Conservation (phyloP, 2,797 vertebrate genomes). For the Stomatorhinus walkeri region DNA sequence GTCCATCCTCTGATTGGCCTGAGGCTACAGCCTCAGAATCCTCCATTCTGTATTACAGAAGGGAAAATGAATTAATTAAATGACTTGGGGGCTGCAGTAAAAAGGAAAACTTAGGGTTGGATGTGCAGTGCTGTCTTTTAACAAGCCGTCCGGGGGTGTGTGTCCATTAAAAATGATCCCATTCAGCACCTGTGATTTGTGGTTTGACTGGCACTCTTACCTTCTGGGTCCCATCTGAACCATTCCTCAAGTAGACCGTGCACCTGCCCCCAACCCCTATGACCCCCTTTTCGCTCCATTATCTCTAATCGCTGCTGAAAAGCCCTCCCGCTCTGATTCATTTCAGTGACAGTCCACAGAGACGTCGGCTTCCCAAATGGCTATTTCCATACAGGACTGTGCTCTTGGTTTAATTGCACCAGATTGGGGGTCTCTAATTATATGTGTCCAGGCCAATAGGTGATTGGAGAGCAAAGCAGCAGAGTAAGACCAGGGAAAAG, state of each 20-base stretch:
- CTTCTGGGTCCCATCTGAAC: slow-evolving; percentile 50
- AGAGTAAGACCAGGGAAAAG: background rate
- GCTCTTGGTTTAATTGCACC: slow-evolving; percentile 56
- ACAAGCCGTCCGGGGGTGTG: slow-evolving; percentile 39
- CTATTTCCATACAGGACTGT: slow-evolving; percentile 43
- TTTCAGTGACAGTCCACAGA: slow-evolving; percentile 48
- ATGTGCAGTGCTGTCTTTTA: slow-evolving; percentile 31
- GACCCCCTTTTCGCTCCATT: slow-evolving; percentile 45
- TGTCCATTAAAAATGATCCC: slow-evolving; percentile 43
- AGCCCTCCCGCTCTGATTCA: slow-evolving; percentile 39
- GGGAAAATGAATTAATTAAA: slow-evolving; percentile 47
- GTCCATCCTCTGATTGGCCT: background rate
- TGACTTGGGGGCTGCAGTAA: slow-evolving; percentile 27
- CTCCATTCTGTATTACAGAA: slow-evolving; percentile 44
- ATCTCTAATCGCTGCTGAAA: slow-evolving; percentile 65
- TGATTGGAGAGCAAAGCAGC: background rate
- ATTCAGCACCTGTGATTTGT: slow-evolving; percentile 20
- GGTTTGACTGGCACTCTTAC: slow-evolving; percentile 45
- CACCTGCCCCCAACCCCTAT: slow-evolving; percentile 58
- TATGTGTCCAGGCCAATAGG: slow-evolving; percentile 23
- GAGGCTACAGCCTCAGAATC: slow-evolving; percentile 34
- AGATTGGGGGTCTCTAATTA: slow-evolving; percentile 48
- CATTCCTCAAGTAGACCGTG: slow-evolving; percentile 49
- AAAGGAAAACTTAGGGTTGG: background rate
- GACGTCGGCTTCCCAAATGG: slow-evolving; percentile 58